Evolutionary conservation across 2,797 vertebrate species (phyloP).

Genomic region (Oryzias sinensis): DNA sequence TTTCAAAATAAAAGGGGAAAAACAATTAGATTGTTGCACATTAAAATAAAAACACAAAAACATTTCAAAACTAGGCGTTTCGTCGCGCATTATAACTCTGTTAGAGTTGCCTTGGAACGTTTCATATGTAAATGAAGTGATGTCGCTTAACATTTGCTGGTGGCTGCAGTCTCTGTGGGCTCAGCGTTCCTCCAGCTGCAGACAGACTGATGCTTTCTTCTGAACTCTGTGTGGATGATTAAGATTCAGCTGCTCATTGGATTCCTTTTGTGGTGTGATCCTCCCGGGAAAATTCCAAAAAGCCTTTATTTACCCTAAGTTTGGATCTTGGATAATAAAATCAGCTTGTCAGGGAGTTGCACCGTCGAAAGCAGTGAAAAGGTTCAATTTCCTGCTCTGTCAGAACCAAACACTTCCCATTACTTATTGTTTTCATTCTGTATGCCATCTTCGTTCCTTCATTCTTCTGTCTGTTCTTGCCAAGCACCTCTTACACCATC

Average conservation of each 20-base stretch:
- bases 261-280: conserved; percentile 18
- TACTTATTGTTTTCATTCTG: background rate
- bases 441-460: background rate
- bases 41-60: no score
- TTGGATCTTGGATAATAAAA: conserved; percentile 57
- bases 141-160: no score
- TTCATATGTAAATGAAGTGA: no score
- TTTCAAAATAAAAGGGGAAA: no score
- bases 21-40: no score
- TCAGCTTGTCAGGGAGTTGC: conserved; percentile 20
- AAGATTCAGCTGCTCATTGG: background rate
- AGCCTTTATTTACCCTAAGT: conserved; percentile 8
- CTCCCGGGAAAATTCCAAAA: conserved; percentile 23
- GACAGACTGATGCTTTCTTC: no score
- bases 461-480: background rate
- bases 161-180: no score
- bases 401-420: conserved; percentile 1
- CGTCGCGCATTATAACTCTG: no score
- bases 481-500: background rate
- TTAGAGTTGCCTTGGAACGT: no score
- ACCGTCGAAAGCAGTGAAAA: conserved; percentile 27
- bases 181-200: no score
- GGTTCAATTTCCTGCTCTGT: conserved; percentile 12
- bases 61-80: no score
- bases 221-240: no score